These are phyloP conservation scores for Urocyon cinereoargenteus DNA, from an alignment of 2,797 vertebrate species.

Conservation along the genomic window DNA sequence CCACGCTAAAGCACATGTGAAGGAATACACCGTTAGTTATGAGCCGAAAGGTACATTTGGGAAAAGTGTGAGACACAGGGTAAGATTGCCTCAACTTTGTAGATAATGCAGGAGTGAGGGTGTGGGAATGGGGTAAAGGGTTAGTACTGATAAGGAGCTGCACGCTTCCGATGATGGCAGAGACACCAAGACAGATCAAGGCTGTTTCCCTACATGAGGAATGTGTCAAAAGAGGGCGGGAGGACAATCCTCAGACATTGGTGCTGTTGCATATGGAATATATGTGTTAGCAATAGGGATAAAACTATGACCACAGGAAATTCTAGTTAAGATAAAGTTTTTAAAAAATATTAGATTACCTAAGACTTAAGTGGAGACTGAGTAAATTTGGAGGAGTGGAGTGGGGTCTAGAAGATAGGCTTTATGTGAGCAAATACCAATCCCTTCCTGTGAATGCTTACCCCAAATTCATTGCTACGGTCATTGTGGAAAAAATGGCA, in stretches of 20 bases:
- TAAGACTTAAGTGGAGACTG: background rate
- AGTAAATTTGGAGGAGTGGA: background rate
- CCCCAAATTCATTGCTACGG: background rate
- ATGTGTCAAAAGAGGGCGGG: background rate
- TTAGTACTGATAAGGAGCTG: background rate
- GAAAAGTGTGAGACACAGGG: background rate
- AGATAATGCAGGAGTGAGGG: background rate
- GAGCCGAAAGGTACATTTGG: background rate
- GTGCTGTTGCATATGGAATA: background rate
- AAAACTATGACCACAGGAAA: background rate
- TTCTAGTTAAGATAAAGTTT: background rate
- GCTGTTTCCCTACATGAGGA: background rate
- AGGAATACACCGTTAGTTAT: background rate
- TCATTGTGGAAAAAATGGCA: background rate
- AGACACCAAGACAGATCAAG: background rate
- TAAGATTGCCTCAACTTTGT: background rate
- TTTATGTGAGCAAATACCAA: background rate
- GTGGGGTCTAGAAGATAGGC: rapidly evolving
- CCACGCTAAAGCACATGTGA: background rate
- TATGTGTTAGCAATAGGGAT: background rate
- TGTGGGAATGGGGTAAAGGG: background rate
- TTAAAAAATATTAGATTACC: background rate
- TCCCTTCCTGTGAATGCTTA: background rate
- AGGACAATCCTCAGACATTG: background rate
- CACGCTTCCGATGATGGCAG: background rate